Conservation (phyloP, 1,140 invertebrate species). For the Tenebrio molitor region DNA sequence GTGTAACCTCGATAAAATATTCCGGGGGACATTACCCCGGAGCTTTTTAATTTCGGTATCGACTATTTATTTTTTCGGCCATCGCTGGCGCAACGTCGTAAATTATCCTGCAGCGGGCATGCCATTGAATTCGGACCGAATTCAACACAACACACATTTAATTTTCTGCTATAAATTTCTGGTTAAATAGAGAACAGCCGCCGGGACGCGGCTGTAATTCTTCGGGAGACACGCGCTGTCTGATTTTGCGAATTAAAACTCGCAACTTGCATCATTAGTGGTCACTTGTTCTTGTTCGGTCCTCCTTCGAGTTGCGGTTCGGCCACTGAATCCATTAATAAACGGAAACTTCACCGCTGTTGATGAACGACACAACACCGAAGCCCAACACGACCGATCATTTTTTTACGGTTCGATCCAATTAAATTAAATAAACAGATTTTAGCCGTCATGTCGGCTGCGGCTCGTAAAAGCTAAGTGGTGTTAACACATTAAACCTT, state of each 20-base stretch:
- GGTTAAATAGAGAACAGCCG: slow-evolving; percentile 53
- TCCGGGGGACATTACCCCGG: slow-evolving; percentile 24
- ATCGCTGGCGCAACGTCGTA: slow-evolving; percentile 44
- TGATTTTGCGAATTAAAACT: slow-evolving; percentile 53
- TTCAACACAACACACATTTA: slow-evolving; percentile 54
- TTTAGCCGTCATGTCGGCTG: background rate
- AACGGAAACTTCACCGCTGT: background rate
- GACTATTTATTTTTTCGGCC: slow-evolving; percentile 49
- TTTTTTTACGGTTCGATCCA: background rate
- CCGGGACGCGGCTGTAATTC: slow-evolving; percentile 49
- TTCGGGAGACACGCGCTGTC: slow-evolving; percentile 41
- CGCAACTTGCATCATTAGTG: slow-evolving; percentile 53
- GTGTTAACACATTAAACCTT: slow-evolving; percentile 21
- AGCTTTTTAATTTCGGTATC: slow-evolving; percentile 47
- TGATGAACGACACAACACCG: background rate
- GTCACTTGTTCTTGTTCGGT: slow-evolving; percentile 47
- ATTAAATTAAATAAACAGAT: background rate
- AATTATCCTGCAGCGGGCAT: slow-evolving; percentile 48
- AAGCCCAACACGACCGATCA: background rate
- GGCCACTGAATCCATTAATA: background rate
- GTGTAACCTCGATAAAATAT: slow-evolving; percentile 37
- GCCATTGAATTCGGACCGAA: slow-evolving; percentile 52
- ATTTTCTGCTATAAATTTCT: slow-evolving; percentile 56
- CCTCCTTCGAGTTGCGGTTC: slow-evolving; percentile 1
- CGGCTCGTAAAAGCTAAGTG: slow-evolving; percentile 13